A percentile compares a stretch with the other conserved stretches of the same genome.
Evolutionary conservation across 2,113 vertebrate genomes (phyloP).

Genomic region (Tragulus kanchil): DNA sequence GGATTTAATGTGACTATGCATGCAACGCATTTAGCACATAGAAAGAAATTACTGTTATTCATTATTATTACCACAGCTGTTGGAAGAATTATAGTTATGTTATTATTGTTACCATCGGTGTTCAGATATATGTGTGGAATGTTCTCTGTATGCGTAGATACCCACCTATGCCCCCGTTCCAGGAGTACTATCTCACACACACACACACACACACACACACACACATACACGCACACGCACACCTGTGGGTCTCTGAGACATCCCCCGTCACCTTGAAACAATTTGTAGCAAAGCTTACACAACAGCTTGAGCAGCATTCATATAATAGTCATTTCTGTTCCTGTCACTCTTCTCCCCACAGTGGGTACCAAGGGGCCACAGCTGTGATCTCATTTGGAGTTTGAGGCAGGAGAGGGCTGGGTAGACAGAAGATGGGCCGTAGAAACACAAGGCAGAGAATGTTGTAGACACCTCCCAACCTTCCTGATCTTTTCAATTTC

Average conservation of each 20-base stretch:
- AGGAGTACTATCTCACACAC: no score
- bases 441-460: neutral
- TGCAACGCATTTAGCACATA: neutral
- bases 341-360: neutral
- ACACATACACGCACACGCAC: neutral
- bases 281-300: neutral
- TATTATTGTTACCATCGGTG: neutral
- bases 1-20: neutral
- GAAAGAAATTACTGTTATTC: neutral
- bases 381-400: neutral
- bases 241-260: neutral
- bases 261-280: neutral
- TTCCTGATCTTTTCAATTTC: neutral
- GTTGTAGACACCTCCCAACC: neutral
- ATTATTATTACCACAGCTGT: neutral
- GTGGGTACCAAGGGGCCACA: neutral
- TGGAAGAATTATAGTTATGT: neutral
- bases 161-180: neutral
- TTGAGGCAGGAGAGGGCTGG: neutral
- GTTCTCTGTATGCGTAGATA: neutral
- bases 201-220: neutral
- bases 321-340: neutral
- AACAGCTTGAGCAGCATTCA: neutral
- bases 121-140: neutral
- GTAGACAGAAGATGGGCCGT: no score